These are phyloP conservation scores for Ctenomys sociabilis DNA, from an alignment of 2,113 vertebrate species.

Conservation along the genomic window DNA sequence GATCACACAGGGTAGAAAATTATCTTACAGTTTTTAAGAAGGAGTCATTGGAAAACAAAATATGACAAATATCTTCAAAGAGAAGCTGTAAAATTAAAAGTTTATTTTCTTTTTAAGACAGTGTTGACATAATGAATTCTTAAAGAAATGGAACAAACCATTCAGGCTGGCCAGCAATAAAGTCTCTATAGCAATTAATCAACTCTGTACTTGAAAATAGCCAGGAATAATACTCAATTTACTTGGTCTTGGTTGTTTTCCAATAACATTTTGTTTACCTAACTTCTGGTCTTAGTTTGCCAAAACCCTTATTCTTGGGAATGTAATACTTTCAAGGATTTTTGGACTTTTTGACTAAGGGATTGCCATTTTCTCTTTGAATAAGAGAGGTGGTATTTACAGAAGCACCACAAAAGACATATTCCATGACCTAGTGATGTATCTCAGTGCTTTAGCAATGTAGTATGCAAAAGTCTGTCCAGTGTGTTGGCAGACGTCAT, in stretches of 20 bases:
- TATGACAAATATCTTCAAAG: conserved; percentile 34
- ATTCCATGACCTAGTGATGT: not conserved
- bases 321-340: not conserved
- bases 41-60: not conserved
- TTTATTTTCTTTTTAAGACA: conserved; percentile 34
- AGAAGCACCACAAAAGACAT: not conserved
- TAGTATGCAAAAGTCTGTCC: not conserved
- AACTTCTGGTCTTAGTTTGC: conserved; percentile 9
- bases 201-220: not conserved
- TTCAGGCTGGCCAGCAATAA: not conserved
- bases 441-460: not conserved
- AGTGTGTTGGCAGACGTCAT: not conserved
- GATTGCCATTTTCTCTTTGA: not conserved
- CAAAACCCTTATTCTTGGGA: not conserved
- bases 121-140: not conserved
- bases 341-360: not conserved
- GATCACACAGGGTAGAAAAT: not conserved
- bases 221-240: not conserved
- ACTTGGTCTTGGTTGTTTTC: not conserved
- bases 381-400: not conserved
- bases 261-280: not conserved
- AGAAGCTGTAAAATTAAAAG: not conserved
- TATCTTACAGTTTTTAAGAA: not conserved
- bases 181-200: not conserved
- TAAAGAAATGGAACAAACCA: not conserved